phyloP scores from a whole-genome alignment of 2,113 vertebrate species.

The Perca schrenkii region DNA sequence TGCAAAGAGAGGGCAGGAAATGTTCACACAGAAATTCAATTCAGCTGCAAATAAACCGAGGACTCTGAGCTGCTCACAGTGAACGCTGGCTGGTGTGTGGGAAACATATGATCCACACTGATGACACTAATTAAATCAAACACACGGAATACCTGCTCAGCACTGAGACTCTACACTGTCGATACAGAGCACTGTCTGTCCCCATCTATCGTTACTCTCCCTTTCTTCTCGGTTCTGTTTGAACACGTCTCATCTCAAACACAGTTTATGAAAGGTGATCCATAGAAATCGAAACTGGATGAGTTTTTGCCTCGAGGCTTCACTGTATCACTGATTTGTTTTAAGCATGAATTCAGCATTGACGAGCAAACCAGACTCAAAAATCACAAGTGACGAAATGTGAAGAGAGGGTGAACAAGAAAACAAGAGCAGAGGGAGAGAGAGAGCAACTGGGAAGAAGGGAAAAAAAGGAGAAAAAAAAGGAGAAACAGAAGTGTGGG shows the following conservation, averaged over 20 bases:
- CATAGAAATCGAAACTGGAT: conserved; percentile 6
- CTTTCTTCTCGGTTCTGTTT: conserved; percentile 27
- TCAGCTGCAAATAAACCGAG: neutral
- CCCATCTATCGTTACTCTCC: conserved; percentile 1
- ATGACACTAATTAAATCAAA: conserved; percentile 36
- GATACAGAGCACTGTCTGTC: conserved; percentile 11
- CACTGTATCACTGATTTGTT: neutral
- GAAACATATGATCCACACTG: neutral
- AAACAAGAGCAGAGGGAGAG: conserved; percentile 28
- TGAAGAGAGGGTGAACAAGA: conserved; percentile 11
- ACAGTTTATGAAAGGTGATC: neutral
- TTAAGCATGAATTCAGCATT: neutral
- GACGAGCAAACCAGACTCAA: conserved; percentile 2
- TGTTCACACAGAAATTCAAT: neutral
- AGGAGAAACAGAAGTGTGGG: conserved; percentile 60
- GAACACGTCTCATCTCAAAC: conserved; percentile 27
- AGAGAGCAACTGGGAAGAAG: conserved; percentile 22
- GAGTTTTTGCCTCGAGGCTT: neutral
- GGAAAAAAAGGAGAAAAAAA: neutral
- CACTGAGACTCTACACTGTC: conserved; percentile 1
- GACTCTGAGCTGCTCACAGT: neutral
- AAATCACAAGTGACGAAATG: conserved; percentile 23
- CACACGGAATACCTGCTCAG: conserved; percentile 24
- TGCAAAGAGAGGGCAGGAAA: neutral
- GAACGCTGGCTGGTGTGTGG: neutral